Base-by-base conservation (phyloP, 1,140 invertebrate species). In the Cotesia glomerata region DNA sequence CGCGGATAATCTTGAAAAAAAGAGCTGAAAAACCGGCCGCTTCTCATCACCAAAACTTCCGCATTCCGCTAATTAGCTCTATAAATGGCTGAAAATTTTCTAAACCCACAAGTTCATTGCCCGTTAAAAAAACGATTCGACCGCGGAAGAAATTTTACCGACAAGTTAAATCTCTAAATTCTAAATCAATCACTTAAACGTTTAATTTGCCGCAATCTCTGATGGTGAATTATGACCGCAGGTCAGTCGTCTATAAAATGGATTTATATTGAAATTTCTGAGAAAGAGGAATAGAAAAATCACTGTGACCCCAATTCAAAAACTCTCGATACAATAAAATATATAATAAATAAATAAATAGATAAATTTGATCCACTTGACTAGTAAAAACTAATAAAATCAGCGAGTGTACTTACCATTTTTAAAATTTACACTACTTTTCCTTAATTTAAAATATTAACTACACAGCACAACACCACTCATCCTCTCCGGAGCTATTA, bases 291-390 rank as follows among this genome's bases (percentile, higher is more conserved):
- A 61, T 16, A 65, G 67, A 65, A 51, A 65, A 51, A 51, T 66
- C 70, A 72, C 63, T 59, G 62, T 72, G 70, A 72, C 70, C 70
- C 61, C 70, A 49, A 72, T 72, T 59, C 16, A 56, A 66, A 4
- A 2, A 8, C 26, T 49, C 13, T n/a, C 39, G 26, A 26, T 26
- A 26, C 26, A 26, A 26, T 26, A 26, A 26, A 26, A 26, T 26
- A 26, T 26, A 26, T 26, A 26, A 26, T 26, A 26, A 26, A 26
- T 26, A 26, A 26, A 26, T 26, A 26, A 3, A 26, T 26, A 26
- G 26, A 1, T 26, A 26, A 26, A 26, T 26, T 26, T 26, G 26
- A 26, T 26, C 26, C 26, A 26, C 26, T 26, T 26, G 26, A 26
- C 26, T 26, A 26, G 26, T 26, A 26, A 26, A 26, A 26, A 26